These are phyloP conservation scores for Allolobophora icterica DNA, from an alignment of 2,888 invertebrate species.

Conservation along the genomic window DNA sequence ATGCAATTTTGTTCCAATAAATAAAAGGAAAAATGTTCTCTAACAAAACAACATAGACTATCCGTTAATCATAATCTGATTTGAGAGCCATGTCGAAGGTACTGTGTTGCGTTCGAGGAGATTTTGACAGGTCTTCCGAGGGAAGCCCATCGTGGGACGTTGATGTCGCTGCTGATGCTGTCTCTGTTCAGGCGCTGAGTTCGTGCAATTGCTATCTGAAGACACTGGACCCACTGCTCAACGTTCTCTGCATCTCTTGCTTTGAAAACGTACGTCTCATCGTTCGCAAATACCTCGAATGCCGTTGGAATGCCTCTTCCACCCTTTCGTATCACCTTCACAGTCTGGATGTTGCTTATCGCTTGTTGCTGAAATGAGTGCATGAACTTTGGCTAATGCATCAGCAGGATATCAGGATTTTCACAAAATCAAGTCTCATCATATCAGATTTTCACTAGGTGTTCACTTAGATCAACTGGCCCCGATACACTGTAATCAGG, in stretches of 20 bases:
- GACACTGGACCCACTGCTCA: constrained; percentile 91
- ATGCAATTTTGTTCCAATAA: background rate
- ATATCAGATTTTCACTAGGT: background rate
- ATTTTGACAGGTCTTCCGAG: constrained; percentile 21
- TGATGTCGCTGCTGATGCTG: background rate
- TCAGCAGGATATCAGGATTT: background rate
- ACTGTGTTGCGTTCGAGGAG: constrained; percentile 4
- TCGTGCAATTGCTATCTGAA: constrained; percentile 90
- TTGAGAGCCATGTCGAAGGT: constrained; percentile 3
- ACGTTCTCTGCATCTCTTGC: constrained; percentile 92
- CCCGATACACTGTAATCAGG: background rate
- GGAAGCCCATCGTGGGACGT: constrained; percentile 13
- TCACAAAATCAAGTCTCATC: background rate
- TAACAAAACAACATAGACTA: background rate
- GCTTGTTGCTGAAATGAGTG: constrained; percentile 59
- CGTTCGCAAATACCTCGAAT: constrained; percentile 89
- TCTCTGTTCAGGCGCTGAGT: constrained; percentile 68
- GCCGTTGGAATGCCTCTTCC: constrained; percentile 88
- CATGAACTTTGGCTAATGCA: background rate
- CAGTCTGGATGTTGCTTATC: constrained; percentile 89
- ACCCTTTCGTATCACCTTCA: constrained; percentile 89
- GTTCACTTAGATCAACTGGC: too few relatives aligned
- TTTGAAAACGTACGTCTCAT: constrained; percentile 74
- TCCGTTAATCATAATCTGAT: constrained; percentile 5
- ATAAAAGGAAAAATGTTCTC: background rate